phyloP scores from a whole-genome alignment of 1,140 invertebrate species.

The Drosophila pectinifera region DNA sequence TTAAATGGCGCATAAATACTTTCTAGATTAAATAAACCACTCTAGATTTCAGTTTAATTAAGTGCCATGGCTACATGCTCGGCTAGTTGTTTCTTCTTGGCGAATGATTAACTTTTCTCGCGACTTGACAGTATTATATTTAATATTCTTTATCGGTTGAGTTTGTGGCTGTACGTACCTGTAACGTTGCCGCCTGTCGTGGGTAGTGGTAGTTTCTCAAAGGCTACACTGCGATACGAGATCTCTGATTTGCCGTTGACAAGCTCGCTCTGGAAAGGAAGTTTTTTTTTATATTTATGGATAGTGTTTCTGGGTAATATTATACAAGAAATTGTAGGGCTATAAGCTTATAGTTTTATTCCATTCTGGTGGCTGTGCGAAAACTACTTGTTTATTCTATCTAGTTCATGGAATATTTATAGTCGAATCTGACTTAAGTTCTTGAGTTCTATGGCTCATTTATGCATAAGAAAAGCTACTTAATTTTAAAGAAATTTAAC shows the following conservation, averaged over 20 bases:
- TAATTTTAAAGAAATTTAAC: too few species aligned
- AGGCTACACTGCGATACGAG: slow-evolving; percentile 88
- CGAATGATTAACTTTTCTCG: slow-evolving; percentile 30
- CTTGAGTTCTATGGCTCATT: too few species aligned
- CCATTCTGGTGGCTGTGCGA: too few species aligned
- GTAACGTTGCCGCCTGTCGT: slow-evolving; percentile 90
- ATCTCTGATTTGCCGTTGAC: slow-evolving; percentile 81
- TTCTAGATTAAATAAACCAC: slow-evolving; percentile 66
- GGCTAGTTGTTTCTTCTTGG: slow-evolving; percentile 4
- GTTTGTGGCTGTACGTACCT: slow-evolving; percentile 86
- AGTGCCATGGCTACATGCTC: slow-evolving; percentile 15
- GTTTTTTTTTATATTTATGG: slow-evolving; percentile 1
- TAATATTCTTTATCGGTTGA: neutral
- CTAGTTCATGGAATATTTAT: neutral
- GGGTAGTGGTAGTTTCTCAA: slow-evolving; percentile 91
- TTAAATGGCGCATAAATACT: slow-evolving; percentile 70
- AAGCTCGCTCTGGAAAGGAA: slow-evolving; percentile 60
- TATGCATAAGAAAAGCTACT: too few species aligned
- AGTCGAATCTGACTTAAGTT: too few species aligned
- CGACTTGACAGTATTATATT: neutral
- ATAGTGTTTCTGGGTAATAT: neutral
- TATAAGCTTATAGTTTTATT: neutral
- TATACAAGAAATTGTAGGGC: too few species aligned
- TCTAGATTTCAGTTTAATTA: slow-evolving; percentile 49
- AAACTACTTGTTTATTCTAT: neutral